phyloP scores from a whole-genome alignment of 2,888 invertebrate species.

The Rugalucina vietnamica region DNA sequence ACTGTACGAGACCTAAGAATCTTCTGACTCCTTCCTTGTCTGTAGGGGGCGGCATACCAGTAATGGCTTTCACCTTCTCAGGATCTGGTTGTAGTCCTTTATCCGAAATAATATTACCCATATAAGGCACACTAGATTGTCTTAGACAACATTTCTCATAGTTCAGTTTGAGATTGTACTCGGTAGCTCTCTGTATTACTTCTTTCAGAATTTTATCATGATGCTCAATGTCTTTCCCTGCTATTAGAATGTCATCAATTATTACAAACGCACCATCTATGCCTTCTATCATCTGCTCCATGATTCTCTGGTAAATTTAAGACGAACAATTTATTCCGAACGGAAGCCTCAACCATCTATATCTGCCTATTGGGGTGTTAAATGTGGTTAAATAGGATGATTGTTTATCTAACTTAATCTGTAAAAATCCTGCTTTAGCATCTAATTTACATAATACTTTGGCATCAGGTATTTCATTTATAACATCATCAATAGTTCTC shows the following conservation, averaged over 20 bases:
- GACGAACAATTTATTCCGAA: conserved; percentile 61
- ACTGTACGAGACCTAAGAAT: conserved; percentile 38
- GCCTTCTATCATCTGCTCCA: conserved; percentile 61
- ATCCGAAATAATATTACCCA: conserved; percentile 52
- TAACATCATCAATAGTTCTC: conserved; percentile 64
- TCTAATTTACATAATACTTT: conserved; percentile 17
- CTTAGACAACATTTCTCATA: conserved; percentile 45
- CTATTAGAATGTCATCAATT: conserved; percentile 63
- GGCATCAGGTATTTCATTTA: conserved; percentile 51
- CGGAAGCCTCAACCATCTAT: conserved; percentile 60
- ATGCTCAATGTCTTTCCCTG: conserved; percentile 55
- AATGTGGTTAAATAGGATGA: conserved; percentile 66
- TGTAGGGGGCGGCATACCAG: conserved; percentile 25
- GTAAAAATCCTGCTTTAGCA: conserved; percentile 60
- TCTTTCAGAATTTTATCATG: conserved; percentile 51
- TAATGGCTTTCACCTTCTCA: conserved; percentile 33
- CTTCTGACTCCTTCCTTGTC: conserved; percentile 27
- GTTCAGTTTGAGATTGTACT: conserved; percentile 52
- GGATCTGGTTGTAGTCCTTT: conserved; percentile 13
- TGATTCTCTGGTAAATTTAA: conserved; percentile 62
- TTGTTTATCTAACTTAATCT: conserved; percentile 59
- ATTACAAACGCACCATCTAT: conserved; percentile 56
- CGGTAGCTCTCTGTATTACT: conserved; percentile 45
- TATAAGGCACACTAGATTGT: conserved; percentile 45
- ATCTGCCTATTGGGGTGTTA: conserved; percentile 64